Conservation (phyloP, 2,797 vertebrate species). For the Enteromius fasciolatus region DNA sequence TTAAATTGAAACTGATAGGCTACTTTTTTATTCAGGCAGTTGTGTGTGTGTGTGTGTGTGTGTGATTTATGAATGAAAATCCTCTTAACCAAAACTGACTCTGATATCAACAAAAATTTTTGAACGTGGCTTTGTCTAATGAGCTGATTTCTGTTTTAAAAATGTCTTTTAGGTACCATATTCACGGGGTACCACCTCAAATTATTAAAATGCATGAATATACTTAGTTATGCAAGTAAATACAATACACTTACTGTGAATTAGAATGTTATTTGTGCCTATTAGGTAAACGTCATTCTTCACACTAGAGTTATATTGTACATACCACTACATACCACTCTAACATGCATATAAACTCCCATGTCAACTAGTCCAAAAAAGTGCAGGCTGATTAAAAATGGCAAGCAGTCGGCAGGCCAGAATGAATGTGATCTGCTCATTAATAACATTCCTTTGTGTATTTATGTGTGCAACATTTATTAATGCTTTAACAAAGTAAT, state of each 20-base stretch:
- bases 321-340: neutral
- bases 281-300: neutral
- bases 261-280: neutral
- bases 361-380: neutral
- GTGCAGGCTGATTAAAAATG: neutral
- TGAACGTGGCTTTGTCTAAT: neutral
- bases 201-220: neutral
- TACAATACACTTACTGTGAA: neutral
- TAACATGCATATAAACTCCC: neutral
- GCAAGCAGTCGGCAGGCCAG: neutral
- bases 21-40: neutral
- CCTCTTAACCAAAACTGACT: neutral
- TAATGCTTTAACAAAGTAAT: conserved; percentile 1
- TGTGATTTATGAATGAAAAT: neutral
- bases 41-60: too few species aligned
- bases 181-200: neutral
- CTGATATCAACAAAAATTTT: neutral
- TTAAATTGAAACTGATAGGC: too few species aligned
- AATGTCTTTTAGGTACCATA: neutral
- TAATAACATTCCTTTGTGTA: neutral
- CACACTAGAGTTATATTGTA: neutral
- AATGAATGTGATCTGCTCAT: conserved; percentile 5
- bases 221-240: neutral
- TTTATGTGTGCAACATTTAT: neutral
- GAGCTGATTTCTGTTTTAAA: neutral